These are phyloP conservation scores for Heterochromis multidens DNA, from an alignment of 2,113 vertebrate species.

Conservation along the genomic window DNA sequence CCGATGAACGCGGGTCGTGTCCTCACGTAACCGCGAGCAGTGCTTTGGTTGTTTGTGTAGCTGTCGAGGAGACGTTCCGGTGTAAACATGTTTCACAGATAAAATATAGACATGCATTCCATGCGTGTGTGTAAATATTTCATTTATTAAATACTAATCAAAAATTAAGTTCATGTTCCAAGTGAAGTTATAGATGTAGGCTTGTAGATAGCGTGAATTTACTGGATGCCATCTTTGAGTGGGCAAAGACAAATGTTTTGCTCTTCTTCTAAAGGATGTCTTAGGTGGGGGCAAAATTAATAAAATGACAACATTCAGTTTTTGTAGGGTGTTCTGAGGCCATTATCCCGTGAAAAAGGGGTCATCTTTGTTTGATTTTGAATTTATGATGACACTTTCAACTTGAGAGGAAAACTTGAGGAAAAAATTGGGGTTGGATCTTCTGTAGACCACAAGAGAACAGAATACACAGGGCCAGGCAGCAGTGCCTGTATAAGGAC, in stretches of 20 bases:
- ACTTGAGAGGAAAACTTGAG: not conserved
- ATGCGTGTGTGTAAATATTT: no score
- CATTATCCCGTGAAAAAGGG: not conserved
- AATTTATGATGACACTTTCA: not conserved
- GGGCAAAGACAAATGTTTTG: not conserved
- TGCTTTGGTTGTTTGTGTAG: not conserved
- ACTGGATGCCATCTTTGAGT: not conserved
- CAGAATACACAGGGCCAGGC: not conserved
- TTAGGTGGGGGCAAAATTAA: not conserved
- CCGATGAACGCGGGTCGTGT: not conserved
- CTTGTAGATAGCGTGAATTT: not conserved
- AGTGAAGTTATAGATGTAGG: not conserved
- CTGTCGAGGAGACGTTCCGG: not conserved
- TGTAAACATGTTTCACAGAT: not conserved
- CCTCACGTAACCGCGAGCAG: not conserved
- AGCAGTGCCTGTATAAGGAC: not conserved
- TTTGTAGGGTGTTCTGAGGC: not conserved
- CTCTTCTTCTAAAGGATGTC: not conserved
- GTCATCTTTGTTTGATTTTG: not conserved
- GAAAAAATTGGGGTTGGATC: not conserved
- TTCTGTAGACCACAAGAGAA: not conserved
- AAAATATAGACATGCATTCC: no score
- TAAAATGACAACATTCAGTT: not conserved
- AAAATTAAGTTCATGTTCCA: not conserved
- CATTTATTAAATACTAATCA: no score